Conservation (phyloP, 2,113 vertebrate species). For the Cinclus mexicanus region DNA sequence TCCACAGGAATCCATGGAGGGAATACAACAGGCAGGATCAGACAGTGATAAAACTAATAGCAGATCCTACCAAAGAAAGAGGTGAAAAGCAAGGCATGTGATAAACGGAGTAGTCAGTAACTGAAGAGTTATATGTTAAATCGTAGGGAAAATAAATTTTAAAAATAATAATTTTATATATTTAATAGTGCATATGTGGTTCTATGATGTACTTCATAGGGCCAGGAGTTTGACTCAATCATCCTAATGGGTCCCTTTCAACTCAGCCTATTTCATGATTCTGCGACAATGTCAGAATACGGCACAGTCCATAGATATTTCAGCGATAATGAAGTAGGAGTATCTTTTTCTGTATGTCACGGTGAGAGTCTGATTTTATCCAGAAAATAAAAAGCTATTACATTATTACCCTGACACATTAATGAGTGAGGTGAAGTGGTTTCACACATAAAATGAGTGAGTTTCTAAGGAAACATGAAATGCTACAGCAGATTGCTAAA, state of each 20-base stretch:
- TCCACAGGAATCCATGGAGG: not conserved
- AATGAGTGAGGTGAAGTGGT: not conserved
- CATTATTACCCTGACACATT: not conserved
- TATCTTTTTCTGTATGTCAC: not conserved
- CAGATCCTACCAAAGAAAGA: not conserved
- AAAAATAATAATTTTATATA: not conserved
- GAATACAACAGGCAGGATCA: not conserved
- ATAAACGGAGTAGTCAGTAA: not conserved
- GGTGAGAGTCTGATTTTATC: not conserved
- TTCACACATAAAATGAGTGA: not conserved
- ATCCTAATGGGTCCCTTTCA: not conserved
- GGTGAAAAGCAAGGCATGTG: fast-evolving
- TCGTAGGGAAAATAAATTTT: not conserved
- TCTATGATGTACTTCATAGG: not conserved
- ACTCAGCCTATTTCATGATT: not conserved
- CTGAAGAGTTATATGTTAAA: not conserved
- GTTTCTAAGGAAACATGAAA: not conserved
- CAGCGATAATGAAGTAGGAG: not conserved
- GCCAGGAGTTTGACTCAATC: not conserved
- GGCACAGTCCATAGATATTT: not conserved
- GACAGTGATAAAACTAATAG: not conserved
- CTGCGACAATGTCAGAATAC: not conserved
- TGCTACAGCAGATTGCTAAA: not conserved
- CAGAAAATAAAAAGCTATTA: not conserved
- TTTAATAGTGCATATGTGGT: not conserved